These are phyloP conservation scores for Pheucticus melanocephalus DNA, from an alignment of 2,113 vertebrate species.

Conservation along the genomic window DNA sequence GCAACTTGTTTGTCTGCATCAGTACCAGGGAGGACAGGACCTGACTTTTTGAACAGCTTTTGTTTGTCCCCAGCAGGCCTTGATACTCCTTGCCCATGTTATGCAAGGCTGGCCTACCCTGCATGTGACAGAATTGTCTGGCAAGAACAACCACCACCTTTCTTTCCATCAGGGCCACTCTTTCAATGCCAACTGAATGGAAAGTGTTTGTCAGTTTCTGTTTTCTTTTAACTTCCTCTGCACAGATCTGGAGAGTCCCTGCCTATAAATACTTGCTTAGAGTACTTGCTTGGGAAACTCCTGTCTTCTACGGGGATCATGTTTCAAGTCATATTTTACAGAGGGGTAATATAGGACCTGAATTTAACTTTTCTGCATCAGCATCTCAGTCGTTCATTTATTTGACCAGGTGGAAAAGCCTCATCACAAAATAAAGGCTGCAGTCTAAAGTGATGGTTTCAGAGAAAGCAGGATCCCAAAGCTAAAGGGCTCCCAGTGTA, in stretches of 20 bases:
- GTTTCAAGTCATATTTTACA: not conserved
- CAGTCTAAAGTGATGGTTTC: not conserved
- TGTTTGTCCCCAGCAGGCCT: not conserved
- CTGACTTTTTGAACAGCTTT: not conserved
- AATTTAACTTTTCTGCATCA: not conserved
- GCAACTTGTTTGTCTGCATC: not conserved
- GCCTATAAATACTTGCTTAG: not conserved
- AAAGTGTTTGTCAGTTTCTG: not conserved
- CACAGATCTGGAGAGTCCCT: not conserved
- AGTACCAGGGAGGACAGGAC: not conserved
- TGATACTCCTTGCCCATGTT: not conserved
- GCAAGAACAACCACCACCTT: not conserved
- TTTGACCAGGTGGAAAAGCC: not conserved
- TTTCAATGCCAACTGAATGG: not conserved
- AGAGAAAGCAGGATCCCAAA: not conserved
- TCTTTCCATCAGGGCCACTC: not conserved
- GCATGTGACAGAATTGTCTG: not conserved
- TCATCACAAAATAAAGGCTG: not conserved
- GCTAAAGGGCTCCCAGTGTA: not conserved
- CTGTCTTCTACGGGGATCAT: not conserved
- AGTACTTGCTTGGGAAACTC: not conserved
- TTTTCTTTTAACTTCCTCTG: conserved; percentile 11
- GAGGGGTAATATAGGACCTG: not conserved
- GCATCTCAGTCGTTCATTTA: not conserved
- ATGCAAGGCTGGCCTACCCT: not conserved